Base-by-base conservation (phyloP, 2,797 vertebrate genomes). In the Miichthys miiuy region DNA sequence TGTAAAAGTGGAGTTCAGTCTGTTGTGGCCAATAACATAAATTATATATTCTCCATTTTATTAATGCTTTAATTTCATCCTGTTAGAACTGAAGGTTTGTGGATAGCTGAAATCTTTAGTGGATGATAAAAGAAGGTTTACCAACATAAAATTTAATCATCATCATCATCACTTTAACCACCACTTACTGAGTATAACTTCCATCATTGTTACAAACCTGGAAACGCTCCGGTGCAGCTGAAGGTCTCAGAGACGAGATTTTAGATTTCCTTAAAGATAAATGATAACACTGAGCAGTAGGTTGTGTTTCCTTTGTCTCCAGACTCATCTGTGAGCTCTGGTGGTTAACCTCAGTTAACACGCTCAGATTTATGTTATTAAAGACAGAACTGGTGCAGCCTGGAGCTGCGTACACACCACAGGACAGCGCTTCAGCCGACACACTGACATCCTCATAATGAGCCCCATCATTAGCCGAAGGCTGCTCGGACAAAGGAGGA, bases 301-400 rank as follows among this genome's bases (percentile, higher is more conserved):
- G 44, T 13, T 10, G 75, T n/a, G 48, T 61, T 66, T 71, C 62
- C 48, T 51, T 6, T 55, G 70, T n/a, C n/a, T n/a, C n/a, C n/a
- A n/a, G n/a, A n/a, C n/a, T n/a, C n/a, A n/a, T 77, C 68, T 77
- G 60, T 64, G 44, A 51, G 57, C 51, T 25, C 48, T 38, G 38
- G 38, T 38, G 42, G 34, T 58, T 72, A 61, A 81, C 80, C 79
- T 82, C 68, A 18, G 65, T 52, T 75, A 62, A 46, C 69, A 6
- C 47, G 41, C 46, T 80, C 51, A 68, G 51, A 79, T 66, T 38
- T 12, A 14, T 30, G 77, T 73, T 75, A 54, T 51, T 71, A 68
- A 50, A 68, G 80, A 87, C 84, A 84, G 86, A 91, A 85, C 65
- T 67, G 82, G 84, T 79, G 81, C 85, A 82, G 84, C 90, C 87